These are phyloP conservation scores for Cynopterus sphinx DNA, from an alignment of 2,797 vertebrate genomes.

Conservation along the genomic window DNA sequence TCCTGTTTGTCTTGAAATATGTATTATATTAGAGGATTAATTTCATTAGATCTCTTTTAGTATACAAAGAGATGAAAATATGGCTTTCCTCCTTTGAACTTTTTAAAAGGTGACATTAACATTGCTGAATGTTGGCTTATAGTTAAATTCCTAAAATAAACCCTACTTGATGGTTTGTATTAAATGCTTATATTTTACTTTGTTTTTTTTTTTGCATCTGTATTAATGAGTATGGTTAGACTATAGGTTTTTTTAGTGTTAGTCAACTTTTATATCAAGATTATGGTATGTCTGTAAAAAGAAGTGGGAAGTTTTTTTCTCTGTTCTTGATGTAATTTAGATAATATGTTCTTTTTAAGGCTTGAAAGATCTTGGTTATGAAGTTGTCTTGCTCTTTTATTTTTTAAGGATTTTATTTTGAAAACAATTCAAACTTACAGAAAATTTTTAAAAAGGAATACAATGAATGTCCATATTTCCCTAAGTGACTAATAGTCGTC, in stretches of 20 bases:
- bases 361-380: background rate
- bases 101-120: conserved; percentile 21
- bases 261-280: background rate
- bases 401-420: conserved; percentile 34
- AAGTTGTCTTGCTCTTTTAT: conserved; percentile 19
- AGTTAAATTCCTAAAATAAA: conserved; percentile 28
- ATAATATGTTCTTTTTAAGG: background rate
- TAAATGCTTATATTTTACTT: background rate
- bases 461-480: background rate
- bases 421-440: background rate
- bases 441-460: background rate
- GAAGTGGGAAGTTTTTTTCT: background rate
- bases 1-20: background rate
- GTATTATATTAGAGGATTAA: background rate
- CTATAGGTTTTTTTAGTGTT: background rate
- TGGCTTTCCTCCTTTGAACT: background rate
- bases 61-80: background rate
- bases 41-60: conserved; percentile 30
- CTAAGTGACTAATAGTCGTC: background rate
- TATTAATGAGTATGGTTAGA: conserved; percentile 27
- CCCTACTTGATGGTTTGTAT: background rate
- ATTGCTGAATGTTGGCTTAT: background rate
- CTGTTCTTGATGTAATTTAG: background rate
- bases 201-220: background rate
- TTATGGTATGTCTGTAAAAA: background rate